These are phyloP conservation scores for Patella pellucida DNA, from an alignment of 2,888 invertebrate genomes.

Conservation along the genomic window DNA sequence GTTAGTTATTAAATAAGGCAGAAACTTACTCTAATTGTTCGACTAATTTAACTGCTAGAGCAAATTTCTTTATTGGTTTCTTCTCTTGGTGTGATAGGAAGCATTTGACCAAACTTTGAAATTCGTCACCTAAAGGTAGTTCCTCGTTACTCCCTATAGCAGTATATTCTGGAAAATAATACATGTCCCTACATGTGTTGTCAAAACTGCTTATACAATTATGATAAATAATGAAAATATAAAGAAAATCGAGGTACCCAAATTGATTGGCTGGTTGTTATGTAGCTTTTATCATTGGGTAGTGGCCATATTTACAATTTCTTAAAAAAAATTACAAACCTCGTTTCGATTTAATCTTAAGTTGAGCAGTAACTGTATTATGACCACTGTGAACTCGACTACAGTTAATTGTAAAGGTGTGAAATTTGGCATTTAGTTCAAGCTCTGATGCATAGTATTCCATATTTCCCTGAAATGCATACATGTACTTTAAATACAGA, in stretches of 20 bases:
- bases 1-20: not conserved
- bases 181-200: not conserved
- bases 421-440: conserved; percentile 67
- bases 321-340: conserved; percentile 41
- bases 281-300: too few species aligned
- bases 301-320: not conserved
- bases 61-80: conserved; percentile 55
- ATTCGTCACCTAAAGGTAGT: conserved; percentile 69
- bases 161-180: conserved; percentile 62
- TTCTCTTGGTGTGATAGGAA: conserved; percentile 62
- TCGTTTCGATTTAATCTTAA: conserved; percentile 66
- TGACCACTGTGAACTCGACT: conserved; percentile 68
- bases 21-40: conserved; percentile 64
- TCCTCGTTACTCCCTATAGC: conserved; percentile 67
- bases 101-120: conserved; percentile 65
- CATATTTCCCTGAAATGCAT: conserved; percentile 58
- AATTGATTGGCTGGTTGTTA: not conserved
- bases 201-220: not conserved
- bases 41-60: conserved; percentile 58
- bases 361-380: conserved; percentile 69
- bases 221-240: not conserved
- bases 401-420: conserved; percentile 67
- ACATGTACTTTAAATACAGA: not conserved
- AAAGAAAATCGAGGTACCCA: not conserved
- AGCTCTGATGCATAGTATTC: conserved; percentile 68